These are phyloP conservation scores for Eupithecia centaureata DNA, from an alignment of 2,888 invertebrate species.

Conservation along the genomic window DNA sequence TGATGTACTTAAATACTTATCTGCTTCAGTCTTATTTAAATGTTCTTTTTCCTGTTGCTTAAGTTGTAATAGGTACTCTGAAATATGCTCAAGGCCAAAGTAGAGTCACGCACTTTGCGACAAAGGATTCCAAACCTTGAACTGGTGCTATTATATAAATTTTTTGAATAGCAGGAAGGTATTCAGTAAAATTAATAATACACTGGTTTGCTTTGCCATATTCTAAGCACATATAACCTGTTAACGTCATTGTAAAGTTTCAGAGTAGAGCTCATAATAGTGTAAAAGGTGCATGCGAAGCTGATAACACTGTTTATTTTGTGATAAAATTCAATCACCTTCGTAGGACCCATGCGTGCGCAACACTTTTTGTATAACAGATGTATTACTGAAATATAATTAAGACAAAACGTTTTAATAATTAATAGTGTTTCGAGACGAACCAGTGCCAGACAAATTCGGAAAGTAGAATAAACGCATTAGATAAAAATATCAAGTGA, in stretches of 20 bases:
- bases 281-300: slow-evolving; percentile 49
- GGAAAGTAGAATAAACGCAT: background rate
- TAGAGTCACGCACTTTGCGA: background rate
- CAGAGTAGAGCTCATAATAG: slow-evolving; percentile 56
- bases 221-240: background rate
- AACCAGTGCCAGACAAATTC: background rate
- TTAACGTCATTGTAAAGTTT: slow-evolving; percentile 47
- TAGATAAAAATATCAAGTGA: background rate
- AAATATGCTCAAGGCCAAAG: background rate
- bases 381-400: background rate
- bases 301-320: slow-evolving; percentile 73
- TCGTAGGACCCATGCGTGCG: slow-evolving; percentile 56
- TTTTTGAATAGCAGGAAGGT: background rate
- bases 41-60: background rate
- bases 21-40: background rate
- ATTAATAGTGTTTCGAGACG: background rate
- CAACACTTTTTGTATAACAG: slow-evolving; percentile 28
- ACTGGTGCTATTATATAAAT: background rate
- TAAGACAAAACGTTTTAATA: background rate
- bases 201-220: background rate
- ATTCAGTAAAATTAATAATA: background rate
- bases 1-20: background rate
- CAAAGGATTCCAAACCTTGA: slow-evolving; percentile 5
- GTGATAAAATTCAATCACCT: slow-evolving; percentile 59
- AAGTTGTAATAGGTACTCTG: background rate